phyloP scores from a whole-genome alignment of 2,888 invertebrate genomes.

The Folsomia candida region DNA sequence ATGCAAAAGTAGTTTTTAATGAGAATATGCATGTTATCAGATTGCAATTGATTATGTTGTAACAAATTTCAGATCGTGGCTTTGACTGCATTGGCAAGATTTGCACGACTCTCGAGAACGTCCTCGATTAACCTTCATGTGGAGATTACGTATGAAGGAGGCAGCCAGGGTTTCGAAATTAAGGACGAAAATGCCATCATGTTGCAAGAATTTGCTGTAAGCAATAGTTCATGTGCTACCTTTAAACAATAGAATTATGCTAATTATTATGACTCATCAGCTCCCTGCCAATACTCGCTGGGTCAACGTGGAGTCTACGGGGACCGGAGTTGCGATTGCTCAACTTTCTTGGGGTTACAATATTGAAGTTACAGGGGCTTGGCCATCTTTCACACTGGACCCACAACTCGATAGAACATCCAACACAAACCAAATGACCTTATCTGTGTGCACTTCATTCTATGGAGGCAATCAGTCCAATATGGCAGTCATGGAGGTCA shows the following conservation, averaged over 20 bases:
- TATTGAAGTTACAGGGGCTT: slow-evolving; percentile 80
- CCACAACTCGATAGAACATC: slow-evolving; percentile 81
- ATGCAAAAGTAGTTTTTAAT: not conserved
- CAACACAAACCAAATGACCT: slow-evolving; percentile 70
- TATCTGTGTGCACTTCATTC: slow-evolving; percentile 68
- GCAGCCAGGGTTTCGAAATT: slow-evolving; percentile 58
- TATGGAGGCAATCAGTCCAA: slow-evolving; percentile 66
- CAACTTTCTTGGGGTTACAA: slow-evolving; percentile 78
- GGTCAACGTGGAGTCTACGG: slow-evolving; percentile 72
- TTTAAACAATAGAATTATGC: not conserved
- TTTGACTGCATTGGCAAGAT: slow-evolving; percentile 74
- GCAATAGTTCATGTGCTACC: not conserved
- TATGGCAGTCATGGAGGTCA: slow-evolving; percentile 86
- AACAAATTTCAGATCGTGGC: slow-evolving; percentile 36
- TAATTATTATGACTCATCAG: slow-evolving; percentile 52
- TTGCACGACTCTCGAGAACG: slow-evolving; percentile 64
- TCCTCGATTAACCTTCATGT: slow-evolving; percentile 59
- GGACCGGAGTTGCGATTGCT: slow-evolving; percentile 74
- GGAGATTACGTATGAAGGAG: slow-evolving; percentile 59
- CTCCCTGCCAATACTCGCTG: slow-evolving; percentile 61
- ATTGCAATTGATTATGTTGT: no score
- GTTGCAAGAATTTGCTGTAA: slow-evolving; percentile 74
- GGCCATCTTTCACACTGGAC: slow-evolving; percentile 81
- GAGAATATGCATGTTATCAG: not conserved
- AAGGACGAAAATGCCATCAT: slow-evolving; percentile 75